Base-by-base conservation (phyloP, 2,113 vertebrate genomes). In the Casuarius casuarius region DNA sequence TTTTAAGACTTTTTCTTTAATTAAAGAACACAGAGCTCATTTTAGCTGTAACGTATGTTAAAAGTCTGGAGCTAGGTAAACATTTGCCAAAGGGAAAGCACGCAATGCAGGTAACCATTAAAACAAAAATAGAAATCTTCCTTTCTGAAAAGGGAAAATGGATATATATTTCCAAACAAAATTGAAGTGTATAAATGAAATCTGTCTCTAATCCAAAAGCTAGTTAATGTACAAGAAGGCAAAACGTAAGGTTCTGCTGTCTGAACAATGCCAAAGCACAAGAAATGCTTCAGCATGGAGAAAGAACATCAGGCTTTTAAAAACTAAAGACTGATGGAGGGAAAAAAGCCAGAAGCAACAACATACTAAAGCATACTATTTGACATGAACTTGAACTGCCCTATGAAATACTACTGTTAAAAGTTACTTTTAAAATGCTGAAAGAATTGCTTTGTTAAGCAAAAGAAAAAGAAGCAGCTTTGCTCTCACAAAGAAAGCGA, bases 241-340 rank as follows among this genome's bases (percentile, higher is more conserved):
- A 90, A 91, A 87, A 67, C 12, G 5, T 23, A 84, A 86, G 9
- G 7, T 33, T 71, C 6, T 66, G 13, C 25, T 54, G 1, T 14
- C 4, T n/a, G 11, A 49, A 52, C 3, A 74, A 48, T 16, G 80
- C 35, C 70, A 8, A 80, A 83, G 58, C n/a, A 19, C 12, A 86
- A 52, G 9, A 71, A 86, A 66, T 17, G 23, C 10, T 61, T 70
- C 23, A 91, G 17, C 22, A 66, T 40, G n/a, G 38, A 77, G 22
- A 22, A 81, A 48, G 8, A 70, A 20, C 7, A 78, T 9, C 8
- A 66, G 26, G 26, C 26, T 48, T 65, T 35, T 48, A 38, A 52
- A 63, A 82, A 56, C 26, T 3, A 6, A 48, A 49, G 40, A 28
- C 22, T 2, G 3, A 5, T 13, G 3, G n/a, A 1, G 1, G 8